Conservation (phyloP, 1,140 invertebrate genomes). For the Drosophila baimaii region DNA sequence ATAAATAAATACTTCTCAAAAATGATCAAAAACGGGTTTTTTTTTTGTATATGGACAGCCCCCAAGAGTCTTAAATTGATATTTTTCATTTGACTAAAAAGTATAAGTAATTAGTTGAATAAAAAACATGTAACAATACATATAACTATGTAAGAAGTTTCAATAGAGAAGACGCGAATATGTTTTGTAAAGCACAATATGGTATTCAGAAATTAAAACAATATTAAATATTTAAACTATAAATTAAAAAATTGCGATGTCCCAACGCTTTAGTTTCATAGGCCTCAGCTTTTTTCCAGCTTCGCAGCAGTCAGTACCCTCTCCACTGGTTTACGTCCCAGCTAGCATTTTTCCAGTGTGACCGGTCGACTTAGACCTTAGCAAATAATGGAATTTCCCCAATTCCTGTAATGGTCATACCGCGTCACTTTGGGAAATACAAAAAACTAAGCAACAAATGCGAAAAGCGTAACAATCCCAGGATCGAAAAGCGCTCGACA, state of each 20-base stretch:
- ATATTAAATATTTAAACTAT: no score
- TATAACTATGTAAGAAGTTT: no score
- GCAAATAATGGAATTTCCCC: neutral
- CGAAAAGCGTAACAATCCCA: slow-evolving; percentile 42
- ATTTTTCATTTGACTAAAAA: no score
- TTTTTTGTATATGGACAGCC: no score
- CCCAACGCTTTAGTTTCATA: neutral
- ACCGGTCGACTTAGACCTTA: neutral
- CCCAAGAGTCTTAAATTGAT: no score
- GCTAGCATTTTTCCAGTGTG: neutral
- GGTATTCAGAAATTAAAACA: no score
- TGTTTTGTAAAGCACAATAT: no score
- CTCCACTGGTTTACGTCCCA: neutral
- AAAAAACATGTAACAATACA: no score
- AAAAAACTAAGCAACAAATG: slow-evolving; percentile 38
- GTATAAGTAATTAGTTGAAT: no score
- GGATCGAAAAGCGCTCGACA: slow-evolving; percentile 34
- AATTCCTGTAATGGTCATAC: neutral
- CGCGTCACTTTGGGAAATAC: slow-evolving; percentile 6
- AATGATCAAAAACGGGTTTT: no score
- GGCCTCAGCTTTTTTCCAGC: neutral
- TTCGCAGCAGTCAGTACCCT: neutral
- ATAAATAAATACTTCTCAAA: no score
- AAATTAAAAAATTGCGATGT: neutral
- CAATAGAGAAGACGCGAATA: no score